Evolutionary conservation across 1,140 invertebrate species (phyloP).

Genomic region (Drosophila micromelanica): DNA sequence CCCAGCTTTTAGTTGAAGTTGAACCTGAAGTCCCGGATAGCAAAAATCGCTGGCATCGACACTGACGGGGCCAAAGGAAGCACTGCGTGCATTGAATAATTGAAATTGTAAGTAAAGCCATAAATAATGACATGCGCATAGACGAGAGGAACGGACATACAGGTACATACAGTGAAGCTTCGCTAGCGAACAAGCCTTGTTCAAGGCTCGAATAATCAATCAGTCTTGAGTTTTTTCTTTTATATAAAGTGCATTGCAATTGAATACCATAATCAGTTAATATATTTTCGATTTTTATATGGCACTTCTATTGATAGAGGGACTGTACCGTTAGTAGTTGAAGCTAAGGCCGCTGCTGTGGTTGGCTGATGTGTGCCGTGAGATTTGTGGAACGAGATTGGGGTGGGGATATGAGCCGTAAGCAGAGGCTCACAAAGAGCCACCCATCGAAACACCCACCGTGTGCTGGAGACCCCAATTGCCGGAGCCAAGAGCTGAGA

Average conservation of each 20-base stretch:
- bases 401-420: constrained; percentile 28
- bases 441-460: constrained; percentile 42
- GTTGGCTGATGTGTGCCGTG: constrained; percentile 42
- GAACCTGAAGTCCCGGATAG: constrained; percentile 10
- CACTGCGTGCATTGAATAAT: constrained; percentile 43
- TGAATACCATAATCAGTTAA: too few relatives aligned
- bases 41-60: neutral
- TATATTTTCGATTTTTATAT: too few relatives aligned
- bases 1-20: constrained; percentile 37
- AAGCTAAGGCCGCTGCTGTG: constrained; percentile 11
- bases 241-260: too few relatives aligned
- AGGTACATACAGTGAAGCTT: neutral
- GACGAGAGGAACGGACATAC: neutral
- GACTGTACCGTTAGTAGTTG: neutral
- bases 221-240: too few relatives aligned
- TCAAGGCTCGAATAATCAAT: too few relatives aligned
- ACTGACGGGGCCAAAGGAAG: neutral
- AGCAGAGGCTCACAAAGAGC: constrained; percentile 50
- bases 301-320: too few relatives aligned
- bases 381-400: neutral
- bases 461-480: neutral
- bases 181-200: too few relatives aligned
- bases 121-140: too few relatives aligned
- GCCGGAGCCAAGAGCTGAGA: neutral
- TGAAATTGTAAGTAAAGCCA: constrained; percentile 59